Conservation (phyloP, 2,113 vertebrate genomes). For the Cebidichthys violaceus region DNA sequence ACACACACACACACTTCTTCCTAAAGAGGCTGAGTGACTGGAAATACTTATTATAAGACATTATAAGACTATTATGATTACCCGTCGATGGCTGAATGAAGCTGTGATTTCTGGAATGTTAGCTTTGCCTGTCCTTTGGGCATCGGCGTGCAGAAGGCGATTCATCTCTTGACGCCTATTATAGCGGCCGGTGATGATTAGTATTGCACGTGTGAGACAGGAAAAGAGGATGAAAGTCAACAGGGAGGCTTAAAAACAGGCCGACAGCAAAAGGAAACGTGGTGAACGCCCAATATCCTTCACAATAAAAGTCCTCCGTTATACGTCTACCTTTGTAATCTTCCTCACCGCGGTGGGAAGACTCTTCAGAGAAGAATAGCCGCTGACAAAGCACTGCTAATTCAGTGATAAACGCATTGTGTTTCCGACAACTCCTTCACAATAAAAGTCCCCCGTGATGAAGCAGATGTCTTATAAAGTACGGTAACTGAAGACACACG, state of each 20-base stretch:
- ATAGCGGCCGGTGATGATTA: background rate
- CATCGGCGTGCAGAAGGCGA: background rate
- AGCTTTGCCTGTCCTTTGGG: background rate
- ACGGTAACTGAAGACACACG: too few relatives aligned
- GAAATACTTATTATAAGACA: slow-evolving; percentile 44
- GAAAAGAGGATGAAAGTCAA: background rate
- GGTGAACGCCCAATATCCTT: too few relatives aligned
- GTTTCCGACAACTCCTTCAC: too few relatives aligned
- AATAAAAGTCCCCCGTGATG: too few relatives aligned
- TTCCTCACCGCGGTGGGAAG: too few relatives aligned
- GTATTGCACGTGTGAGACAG: background rate
- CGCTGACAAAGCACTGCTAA: too few relatives aligned
- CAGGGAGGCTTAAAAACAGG: too few relatives aligned
- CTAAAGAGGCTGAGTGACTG: slow-evolving; percentile 37
- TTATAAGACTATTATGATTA: slow-evolving; percentile 35
- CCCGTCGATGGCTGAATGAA: background rate
- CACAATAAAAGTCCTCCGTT: too few relatives aligned
- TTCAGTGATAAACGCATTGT: too few relatives aligned
- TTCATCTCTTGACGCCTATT: background rate
- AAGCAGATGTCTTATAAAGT: too few relatives aligned
- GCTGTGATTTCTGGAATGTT: slow-evolving; percentile 4
- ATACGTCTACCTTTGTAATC: too few relatives aligned
- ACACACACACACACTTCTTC: slow-evolving; percentile 17
- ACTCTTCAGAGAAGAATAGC: too few relatives aligned
- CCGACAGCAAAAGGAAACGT: background rate